Evolutionary conservation across 2,113 vertebrate genomes (phyloP).

Genomic region (Tragelaphus imberbis): DNA sequence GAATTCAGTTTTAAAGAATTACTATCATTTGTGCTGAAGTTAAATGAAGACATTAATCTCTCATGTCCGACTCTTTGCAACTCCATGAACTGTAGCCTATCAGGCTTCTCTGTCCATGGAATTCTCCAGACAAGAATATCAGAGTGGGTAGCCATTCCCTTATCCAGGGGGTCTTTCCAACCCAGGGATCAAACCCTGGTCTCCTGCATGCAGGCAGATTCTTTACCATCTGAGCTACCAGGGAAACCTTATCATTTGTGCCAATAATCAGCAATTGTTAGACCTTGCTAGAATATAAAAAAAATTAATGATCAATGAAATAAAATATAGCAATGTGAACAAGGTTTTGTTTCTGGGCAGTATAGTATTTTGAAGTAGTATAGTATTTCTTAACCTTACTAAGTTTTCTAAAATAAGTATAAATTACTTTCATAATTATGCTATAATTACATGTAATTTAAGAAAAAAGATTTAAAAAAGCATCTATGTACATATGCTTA

Average conservation of each 20-base stretch:
- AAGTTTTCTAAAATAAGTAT: not conserved
- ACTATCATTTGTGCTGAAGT: not conserved
- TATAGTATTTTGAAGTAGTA: not conserved
- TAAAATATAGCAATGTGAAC: not conserved
- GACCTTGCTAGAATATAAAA: slow-evolving; percentile 10
- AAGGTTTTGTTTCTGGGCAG: not conserved
- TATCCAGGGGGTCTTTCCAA: not conserved
- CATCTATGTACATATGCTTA: not conserved
- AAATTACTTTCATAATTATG: not conserved
- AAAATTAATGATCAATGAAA: not conserved
- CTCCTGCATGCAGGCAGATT: not conserved
- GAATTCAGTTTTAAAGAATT: not conserved
- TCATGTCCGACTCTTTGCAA: rapidly evolving
- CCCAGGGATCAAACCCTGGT: not conserved
- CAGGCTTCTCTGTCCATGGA: not conserved
- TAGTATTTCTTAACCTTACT: not conserved
- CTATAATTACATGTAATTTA: not conserved
- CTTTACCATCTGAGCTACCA: not conserved
- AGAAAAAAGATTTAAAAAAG: not conserved
- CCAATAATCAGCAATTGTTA: not conserved
- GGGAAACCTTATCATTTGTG: not conserved
- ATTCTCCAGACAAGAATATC: not conserved
- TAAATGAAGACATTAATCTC: not conserved
- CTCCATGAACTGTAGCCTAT: not conserved
- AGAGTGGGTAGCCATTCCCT: not conserved